Base-by-base conservation (phyloP, 2,113 vertebrate species). In the Platichthys flesus region DNA sequence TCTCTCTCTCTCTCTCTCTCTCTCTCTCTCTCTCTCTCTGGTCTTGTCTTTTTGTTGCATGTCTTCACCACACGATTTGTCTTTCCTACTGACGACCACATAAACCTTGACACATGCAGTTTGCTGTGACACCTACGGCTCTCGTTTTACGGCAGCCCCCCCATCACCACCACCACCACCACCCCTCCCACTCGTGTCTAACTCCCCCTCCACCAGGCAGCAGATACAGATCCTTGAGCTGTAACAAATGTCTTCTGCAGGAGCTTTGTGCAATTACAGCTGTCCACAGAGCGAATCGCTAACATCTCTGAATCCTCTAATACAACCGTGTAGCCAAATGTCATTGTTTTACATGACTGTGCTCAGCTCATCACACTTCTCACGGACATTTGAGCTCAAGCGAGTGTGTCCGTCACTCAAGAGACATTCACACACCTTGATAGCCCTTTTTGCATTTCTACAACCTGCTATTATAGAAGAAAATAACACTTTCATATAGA, bases 151-250 rank as follows among this genome's bases (percentile, higher is more conserved):
- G 65, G 58, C 20, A 64, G 70, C 60, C 1, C 28, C 2, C 35
- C 9, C 8, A 2, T 3, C n/a, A 62, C 59, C 58, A 58, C 69
- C 37, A 71, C 55, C 37, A 37, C 35, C 35, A 37, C 35, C 77
- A n/a, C 51, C 57, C 47, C 45, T 12, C 54, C 40, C 40, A 42
- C 40, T 65, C 56, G 74, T 65, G 60, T 71, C 80, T 45, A 67
- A 78, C 67, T 58, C 28, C 26, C 42, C 55, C 37, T 66, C 52
- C 21, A 47, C n/a, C 63, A 73, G 71, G 54, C 54, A 76, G 64
- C 57, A 45, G 60, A 87, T 65, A 60, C 68, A 80, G 69, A 84
- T 76, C 62, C 58, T 55, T 78, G 70, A 82, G 64, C 71, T 82
- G 70, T 76, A 65, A 66, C 70, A 84, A 76, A 75, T 42, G 42